Base-by-base conservation (phyloP, 2,888 invertebrate genomes). In the Brenthis hecate region DNA sequence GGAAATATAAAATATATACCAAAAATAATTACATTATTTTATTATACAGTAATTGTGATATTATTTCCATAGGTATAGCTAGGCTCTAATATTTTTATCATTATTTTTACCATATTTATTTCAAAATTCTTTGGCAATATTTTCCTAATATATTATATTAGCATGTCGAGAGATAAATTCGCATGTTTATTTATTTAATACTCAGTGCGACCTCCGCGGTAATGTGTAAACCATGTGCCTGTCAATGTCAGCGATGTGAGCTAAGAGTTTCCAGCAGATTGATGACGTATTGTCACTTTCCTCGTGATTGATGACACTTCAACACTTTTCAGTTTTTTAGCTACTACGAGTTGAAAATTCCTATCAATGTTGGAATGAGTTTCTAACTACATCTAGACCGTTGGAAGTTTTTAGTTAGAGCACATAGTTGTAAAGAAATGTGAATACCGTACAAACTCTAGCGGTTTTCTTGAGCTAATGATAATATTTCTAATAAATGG, bases 231-330 rank as follows among this genome's bases (percentile, higher is more conserved):
- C 72, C 73, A 73, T 74, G 76, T 71, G 58, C 70, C 51, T 73
- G 74, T 73, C 74, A 74, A 71, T 75, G 77, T 79, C 79, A 76
- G 69, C 72, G 73, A 68, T 66, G 66, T 71, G 65, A 60, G 76
- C 75, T 74, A 77, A 69, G 76, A 84, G 80, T 82, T 82, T 81
- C 81, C 75, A 84, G 77, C 77, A 82, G 81, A 86, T 85, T 80
- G 83, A 85, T 85, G 84, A 81, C 80, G 78, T 80, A 83, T 83
- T 86, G 82, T 85, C 83, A 80, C 80, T 78, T 75, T 72, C 70
- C 67, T 53, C 75, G 76, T 86, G 86, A 87, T 85, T 82, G 85
- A 88, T 85, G 79, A 77, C 72, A 75, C 75, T 79, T 36, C 56
- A 79, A 77, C 73, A 75, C 75, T 79, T 53, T 66, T 53, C 48